Evolutionary conservation across 2,888 invertebrate species (phyloP), one percentile per base, ranked within the genome.

Genomic region (Anagyrus pseudococci): DNA sequence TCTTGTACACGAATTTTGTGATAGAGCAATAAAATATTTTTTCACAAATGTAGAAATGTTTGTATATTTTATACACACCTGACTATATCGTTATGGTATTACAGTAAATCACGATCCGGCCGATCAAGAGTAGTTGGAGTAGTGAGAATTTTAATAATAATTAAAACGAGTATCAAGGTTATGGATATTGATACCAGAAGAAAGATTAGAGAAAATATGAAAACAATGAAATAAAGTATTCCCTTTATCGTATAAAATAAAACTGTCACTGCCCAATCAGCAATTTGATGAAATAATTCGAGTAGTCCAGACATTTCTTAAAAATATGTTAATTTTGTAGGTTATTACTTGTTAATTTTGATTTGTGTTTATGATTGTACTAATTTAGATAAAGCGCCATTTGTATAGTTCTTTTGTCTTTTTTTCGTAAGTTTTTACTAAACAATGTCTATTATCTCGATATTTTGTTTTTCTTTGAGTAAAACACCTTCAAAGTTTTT

Each of bases 21-120:
- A 65, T 65, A 67, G 40, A 57, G 53, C 57, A 62, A 67, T 59
- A 64, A 59, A 67, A 54, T 52, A 62, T 64, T 58, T 64, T 67
- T 65, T 59, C 53, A 67, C 53, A 54, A 64, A 66, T 62, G 17
- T 37, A 33, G 40, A 23, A 6, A 37, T 17, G 4, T 55, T 2
- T 50, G 17, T 54, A 54, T 49, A 53, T 53, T 25, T 48, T 29
- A 29, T 52, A 19, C 1, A 52, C 33, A 22, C 37, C 44, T 37
- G 6, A 55, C 20, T 56, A 6, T 13, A 22, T 2, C 19, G 33
- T 23, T 23, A 15, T 22, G 33, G 10, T 48, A 13, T 13, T 37
- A 47, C 4, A 40, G 13, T 20, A 13, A 7, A 19, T 49, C 6
- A 13, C 17, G 8, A 26, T 40, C 37, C 17, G 25, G 33, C 7